Base-by-base conservation (phyloP, 2,797 vertebrate genomes). In the Gymnopithys bicolor region DNA sequence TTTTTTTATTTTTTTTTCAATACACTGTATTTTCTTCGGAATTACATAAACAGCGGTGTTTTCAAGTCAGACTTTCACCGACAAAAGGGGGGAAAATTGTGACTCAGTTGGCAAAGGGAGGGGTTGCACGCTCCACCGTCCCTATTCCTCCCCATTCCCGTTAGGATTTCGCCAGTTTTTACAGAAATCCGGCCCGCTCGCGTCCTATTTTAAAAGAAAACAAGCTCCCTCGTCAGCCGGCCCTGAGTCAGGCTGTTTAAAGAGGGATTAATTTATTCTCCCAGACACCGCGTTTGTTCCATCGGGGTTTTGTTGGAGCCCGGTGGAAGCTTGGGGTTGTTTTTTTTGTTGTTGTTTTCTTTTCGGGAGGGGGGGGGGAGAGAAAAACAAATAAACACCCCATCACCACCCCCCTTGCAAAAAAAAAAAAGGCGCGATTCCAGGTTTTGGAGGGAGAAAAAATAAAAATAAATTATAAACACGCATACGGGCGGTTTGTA, bases 231-330 rank as follows among this genome's bases (percentile, higher is more conserved):
- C 82, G 78, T 82, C 94, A 92, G 30, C 84, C 93, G 84, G 90
- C 45, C 94, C 94, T 71, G 93, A 95, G 70, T 87, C 93, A 89
- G 93, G 94, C 93, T 91, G 91, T 84, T 91, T 92, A 87, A 92
- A 96, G 95, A 91, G 87, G 94, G 94, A 95, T 95, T 95, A 95
- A 94, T 96, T 91, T 91, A 91, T 91, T 91, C 95, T 89, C 91
- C 78, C 93, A 87, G 93, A 87, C 93, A 93, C 89, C 46, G 87
- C 62, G 93, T 87, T 94, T 92, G 94, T 92, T 92, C 89, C 93
- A 94, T 53, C 81, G 84, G 95, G 93, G 95, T 94, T 96, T 95
- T 95, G 95, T 95, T 94, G 82, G 90, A 84, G 90, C 77, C 66
- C 84, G 69, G n/a, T 66, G 92, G 75, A 93, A 68, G 78, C 37